Evolutionary conservation across 2,888 invertebrate species (phyloP), one percentile per base, ranked within the genome.

Genomic region (Tenthredo livida): DNA sequence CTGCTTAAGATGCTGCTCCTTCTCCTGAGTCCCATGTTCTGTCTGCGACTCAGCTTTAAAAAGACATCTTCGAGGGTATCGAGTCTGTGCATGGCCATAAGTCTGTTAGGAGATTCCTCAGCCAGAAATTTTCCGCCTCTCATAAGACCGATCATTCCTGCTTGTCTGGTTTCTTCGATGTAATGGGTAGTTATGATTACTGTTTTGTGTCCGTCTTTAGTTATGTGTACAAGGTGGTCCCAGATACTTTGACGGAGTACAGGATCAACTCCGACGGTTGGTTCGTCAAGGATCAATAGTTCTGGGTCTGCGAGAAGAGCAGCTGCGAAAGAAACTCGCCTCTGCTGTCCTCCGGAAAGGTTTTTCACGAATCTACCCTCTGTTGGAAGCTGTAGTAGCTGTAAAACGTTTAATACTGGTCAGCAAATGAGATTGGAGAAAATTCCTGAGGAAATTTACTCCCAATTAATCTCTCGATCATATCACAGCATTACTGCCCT

Each of bases 181-280:
- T 97, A 97, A 94, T 97, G 97, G 9, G 97, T 97, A 1, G 97
- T 97, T 86, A 97, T 97, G 88, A 97, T 97, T 84, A 97, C 97
- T 21, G 97, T 97, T 70, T 96, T 97, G 84, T 95, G 95, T 17
- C 96, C 96, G 87, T 95, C 96, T 91, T 96, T 96, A 0, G 97
- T 96, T 61, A 97, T 96, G 43, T 97, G 96, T 54, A 97, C 97
- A 86, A 97, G 93, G 93, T 97, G 97, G 92, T 97, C 97, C 97
- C 97, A 97, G 89, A 97, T 97, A 89, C 96, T 97, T 92, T 97
- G 97, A 86, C 98, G 94, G 15, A 98, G 94, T 54, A 98, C 95
- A 0, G 98, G 98, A 94, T 98, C 98, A 1, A 98, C 97, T 54
- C 98, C 98, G 21, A 98, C 98, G 0, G 98, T 98, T 0, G 98